Evolutionary conservation across 2,113 vertebrate genomes (phyloP).

Genomic region (Micromys minutus): DNA sequence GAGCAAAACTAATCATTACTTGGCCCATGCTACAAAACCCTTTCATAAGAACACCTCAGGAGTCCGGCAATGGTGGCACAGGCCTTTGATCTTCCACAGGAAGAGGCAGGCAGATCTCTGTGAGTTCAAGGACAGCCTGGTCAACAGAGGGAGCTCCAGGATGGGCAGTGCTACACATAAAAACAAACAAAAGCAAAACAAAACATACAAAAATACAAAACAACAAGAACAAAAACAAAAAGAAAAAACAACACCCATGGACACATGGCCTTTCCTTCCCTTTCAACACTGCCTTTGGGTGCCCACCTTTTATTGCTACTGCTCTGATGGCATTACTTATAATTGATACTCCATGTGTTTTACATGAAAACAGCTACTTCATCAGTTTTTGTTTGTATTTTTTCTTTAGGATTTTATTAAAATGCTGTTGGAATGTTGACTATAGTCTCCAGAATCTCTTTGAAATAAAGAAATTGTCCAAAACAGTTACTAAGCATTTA

Average conservation of each 20-base stretch:
- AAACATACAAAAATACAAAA: too few species aligned
- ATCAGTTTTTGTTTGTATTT: conserved; percentile 41
- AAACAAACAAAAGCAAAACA: too few species aligned
- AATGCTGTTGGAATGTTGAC: conserved; percentile 75
- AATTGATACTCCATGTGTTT: conserved; percentile 77
- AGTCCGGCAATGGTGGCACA: too few species aligned
- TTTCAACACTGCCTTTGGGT: neutral
- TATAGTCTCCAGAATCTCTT: conserved; percentile 79
- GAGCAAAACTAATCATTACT: conserved; percentile 37
- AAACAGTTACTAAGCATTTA: conserved; percentile 80
- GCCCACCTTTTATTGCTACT: neutral
- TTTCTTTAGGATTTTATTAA: conserved; percentile 78
- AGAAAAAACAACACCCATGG: too few species aligned
- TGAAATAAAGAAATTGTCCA: conserved; percentile 79
- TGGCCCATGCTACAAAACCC: conserved; percentile 34
- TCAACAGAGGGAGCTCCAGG: too few species aligned
- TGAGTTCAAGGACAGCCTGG: too few species aligned
- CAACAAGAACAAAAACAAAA: conserved; percentile 45
- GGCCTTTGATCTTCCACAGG: too few species aligned
- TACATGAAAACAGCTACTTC: conserved; percentile 77
- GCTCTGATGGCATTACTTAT: conserved; percentile 68
- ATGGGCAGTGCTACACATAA: too few species aligned
- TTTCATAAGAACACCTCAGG: conserved; percentile 64
- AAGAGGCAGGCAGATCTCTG: too few species aligned
- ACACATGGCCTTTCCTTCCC: neutral